These are phyloP conservation scores for Phocides pigmalion DNA, from an alignment of 1,140 invertebrate genomes.

Conservation along the genomic window DNA sequence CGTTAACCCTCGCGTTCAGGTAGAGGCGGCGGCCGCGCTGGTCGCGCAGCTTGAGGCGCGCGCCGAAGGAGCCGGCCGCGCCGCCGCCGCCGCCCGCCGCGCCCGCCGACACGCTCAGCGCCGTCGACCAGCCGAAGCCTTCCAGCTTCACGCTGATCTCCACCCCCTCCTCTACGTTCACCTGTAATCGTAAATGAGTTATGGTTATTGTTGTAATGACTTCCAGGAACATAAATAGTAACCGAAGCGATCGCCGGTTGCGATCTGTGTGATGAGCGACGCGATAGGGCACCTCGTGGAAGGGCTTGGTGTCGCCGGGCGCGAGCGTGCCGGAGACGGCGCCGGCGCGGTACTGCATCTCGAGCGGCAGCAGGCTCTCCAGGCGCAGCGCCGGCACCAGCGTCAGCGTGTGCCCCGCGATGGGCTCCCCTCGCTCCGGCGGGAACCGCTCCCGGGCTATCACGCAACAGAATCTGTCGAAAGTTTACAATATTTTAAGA, in stretches of 20 bases:
- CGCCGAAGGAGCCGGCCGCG: slow-evolving; percentile 74
- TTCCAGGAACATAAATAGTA: too few species aligned
- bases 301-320: slow-evolving; percentile 65
- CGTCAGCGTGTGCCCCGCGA: slow-evolving; percentile 94
- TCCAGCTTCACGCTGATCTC: slow-evolving; percentile 89
- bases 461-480: slow-evolving; percentile 89
- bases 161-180: slow-evolving; percentile 88
- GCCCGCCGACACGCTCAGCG: slow-evolving; percentile 85
- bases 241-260: too few species aligned
- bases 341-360: slow-evolving; percentile 86
- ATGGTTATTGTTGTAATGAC: too few species aligned
- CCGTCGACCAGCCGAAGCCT: slow-evolving; percentile 90
- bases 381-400: slow-evolving; percentile 93
- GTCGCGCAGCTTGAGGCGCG: slow-evolving; percentile 86
- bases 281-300: slow-evolving; percentile 57
- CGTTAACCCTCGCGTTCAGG: slow-evolving; percentile 87
- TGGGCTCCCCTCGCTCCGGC: slow-evolving; percentile 82
- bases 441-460: slow-evolving; percentile 93
- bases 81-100: slow-evolving; percentile 82
- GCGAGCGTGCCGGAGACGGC: slow-evolving; percentile 81
- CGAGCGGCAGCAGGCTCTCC: slow-evolving; percentile 90
- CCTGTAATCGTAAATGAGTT: slow-evolving; percentile 78
- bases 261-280: too few species aligned
- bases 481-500: neutral
- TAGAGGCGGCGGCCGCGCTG: slow-evolving; percentile 88